Evolutionary conservation across 2,797 vertebrate species (phyloP), one percentile per base, ranked within the genome.

Genomic region (Hemibagrus guttatus): DNA sequence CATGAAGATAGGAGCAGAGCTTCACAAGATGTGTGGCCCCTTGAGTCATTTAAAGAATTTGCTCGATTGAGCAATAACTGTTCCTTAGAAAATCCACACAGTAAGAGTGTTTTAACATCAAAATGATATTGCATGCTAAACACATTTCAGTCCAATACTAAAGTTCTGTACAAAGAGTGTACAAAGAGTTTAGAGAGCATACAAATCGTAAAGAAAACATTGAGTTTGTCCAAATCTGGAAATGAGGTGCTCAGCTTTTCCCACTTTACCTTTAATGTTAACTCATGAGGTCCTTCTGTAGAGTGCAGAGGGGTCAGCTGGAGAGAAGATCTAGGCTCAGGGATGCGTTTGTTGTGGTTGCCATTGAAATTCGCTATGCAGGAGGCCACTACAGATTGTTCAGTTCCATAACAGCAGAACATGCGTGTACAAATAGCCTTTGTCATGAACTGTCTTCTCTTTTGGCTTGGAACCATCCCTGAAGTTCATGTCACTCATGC

Each of bases 401-500:
- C 35, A 17, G 4, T 21, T 35, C 28, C 58, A 64, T 64, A 63
- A 66, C 23, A 63, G 69, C 21, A 46, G 71, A 52, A 17, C 58
- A 66, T n/a, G 16, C 26, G 5, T 17, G 59, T 39, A 28, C 46
- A 31, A 26, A 23, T 26, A 58, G 28, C n/a, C 81, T 75, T 59
- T 28, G 31, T 54, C 58, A 74, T 42, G 12, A 61, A 61, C 58
- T 39, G 49, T 49, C 63, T 84, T 39, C 35, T 78, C 71, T 59
- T 49, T 74, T 68, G 72, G 63, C 71, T 58, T 28, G 31, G 52
- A 68, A 82, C 35, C 46, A 26, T 46, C 63, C 78, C 31, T 78
- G 61, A 87, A 82, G 76, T 72, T 83, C 66, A 80, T 78, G 79
- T 81, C 69, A 80, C 71, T 87, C 85, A 84, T 66, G 23, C 75